A percentile compares a stretch with the other conserved stretches of the same genome.
phyloP scores from a whole-genome alignment of 2,113 vertebrate genomes.

The Cebidichthys violaceus region DNA sequence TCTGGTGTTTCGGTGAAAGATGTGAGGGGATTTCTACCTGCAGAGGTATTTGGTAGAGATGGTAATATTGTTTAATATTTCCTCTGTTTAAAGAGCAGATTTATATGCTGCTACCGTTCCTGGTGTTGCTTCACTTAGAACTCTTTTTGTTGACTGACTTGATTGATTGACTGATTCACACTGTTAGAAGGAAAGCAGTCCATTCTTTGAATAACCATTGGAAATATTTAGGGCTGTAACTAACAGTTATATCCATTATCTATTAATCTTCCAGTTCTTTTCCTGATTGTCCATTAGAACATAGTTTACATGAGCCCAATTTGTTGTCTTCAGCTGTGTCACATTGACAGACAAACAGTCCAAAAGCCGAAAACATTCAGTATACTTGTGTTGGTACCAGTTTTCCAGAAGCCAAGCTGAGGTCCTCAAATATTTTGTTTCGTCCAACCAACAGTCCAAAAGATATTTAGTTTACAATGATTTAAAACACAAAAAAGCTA shows the following conservation, averaged over 20 bases:
- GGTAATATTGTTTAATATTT: not conserved
- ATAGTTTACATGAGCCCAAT: not conserved
- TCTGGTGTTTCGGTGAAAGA: constrained; percentile 74
- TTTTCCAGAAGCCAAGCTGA: not conserved
- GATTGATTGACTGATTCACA: not conserved
- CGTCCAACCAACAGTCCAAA: not conserved
- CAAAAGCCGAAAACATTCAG: not conserved
- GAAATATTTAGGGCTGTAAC: not conserved
- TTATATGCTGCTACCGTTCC: not conserved
- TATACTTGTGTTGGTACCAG: no score
- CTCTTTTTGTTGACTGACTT: no score
- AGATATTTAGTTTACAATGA: not conserved
- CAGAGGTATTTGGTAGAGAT: not conserved
- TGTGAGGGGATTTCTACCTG: constrained; percentile 51
- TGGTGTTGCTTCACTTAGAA: not conserved
- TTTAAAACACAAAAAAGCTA: not conserved
- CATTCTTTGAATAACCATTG: not conserved
- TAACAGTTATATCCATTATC: not conserved
- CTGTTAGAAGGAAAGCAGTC: not conserved
- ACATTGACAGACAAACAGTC: not conserved
- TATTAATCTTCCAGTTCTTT: not conserved
- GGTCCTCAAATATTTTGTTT: not conserved
- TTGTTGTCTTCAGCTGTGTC: not conserved
- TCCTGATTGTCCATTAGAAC: not conserved
- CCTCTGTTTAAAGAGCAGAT: not conserved